Base-by-base conservation (phyloP, 2,888 invertebrate genomes). In the Spodoptera exigua region DNA sequence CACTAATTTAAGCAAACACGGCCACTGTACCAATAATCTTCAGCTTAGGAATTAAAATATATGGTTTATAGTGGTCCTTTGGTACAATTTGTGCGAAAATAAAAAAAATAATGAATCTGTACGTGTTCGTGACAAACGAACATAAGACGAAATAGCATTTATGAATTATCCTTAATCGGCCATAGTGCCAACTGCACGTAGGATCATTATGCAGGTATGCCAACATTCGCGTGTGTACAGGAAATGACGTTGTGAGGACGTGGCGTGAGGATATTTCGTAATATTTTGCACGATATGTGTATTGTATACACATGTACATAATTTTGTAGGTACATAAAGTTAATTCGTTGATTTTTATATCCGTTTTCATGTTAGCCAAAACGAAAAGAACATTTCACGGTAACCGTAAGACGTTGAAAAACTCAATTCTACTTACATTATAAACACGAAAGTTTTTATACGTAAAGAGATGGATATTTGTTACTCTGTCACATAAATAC, bases 171-270 rank as follows among this genome's bases (percentile, higher is more conserved):
- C 43, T 47, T 34, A 46, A 16, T n/a, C 14, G 12, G 40, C 61
- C 10, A 37, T 52, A 53, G 44, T 56, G 18, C 51, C 56, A 66
- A 61, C 64, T 40, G 56, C 68, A 68, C 62, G 41, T 48, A 61
- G 68, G 21, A 51, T 61, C 63, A 59, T 70, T 59, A 74, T 74
- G 59, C 67, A 75, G 60, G 75, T 70, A 77, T 75, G 75, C 78
- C 75, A 77, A 61, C 67, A 61, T 63, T 58, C 54, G 54, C 71
- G 71, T 63, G 75, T 66, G 58, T 55, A 63, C 78, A 61, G 74
- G 78, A 75, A 61, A 63, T 77, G 75, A 74, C 63, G 75, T 13
- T 61, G 73, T 55, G 69, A 73, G 69, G 73, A 73, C 68, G 35
- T 69, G 68, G 73, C 68, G 68, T 69, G 73, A 69, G 73, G 51